Base-by-base conservation (phyloP, 2,888 invertebrate species). In the Hypercompe scribonia region DNA sequence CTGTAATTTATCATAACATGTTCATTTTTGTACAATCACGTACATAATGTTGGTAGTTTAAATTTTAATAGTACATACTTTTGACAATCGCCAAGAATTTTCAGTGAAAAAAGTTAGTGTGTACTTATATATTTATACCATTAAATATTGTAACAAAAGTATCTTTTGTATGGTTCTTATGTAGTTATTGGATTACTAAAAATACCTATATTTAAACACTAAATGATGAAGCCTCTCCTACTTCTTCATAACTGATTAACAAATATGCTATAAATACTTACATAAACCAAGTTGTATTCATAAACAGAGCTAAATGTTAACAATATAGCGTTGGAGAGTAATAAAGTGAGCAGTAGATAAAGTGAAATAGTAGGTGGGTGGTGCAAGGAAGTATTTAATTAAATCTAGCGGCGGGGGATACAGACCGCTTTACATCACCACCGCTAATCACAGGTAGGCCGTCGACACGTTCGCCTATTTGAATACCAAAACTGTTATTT, bases 341-440 rank as follows among this genome's bases (percentile, higher is more conserved):
- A 91, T 93, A 92, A 91, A 90, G 88, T 86, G 86, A 87, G 79
- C 79, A 81, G 90, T 90, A 88, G 88, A 90, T 90, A 90, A 91
- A 90, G 91, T 91, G 90, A 92, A 92, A 92, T 92, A 92, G 89
- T 92, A 88, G 90, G 89, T 91, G 87, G 92, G 90, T 86, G 91
- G 91, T 90, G 89, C 88, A 90, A 90, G 90, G 91, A 91, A 91
- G 93, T 94, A 93, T 95, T 94, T 95, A 95, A 95, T 95, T 95
- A 95, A 95, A 95, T 93, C 91, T 91, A 91, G 90, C 91, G 90
- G 89, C 87, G 88, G 88, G 88, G 88, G 90, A 83, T 89, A 86
- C 87, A 88, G 85, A 85, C 87, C 88, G 91, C 91, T 92, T 88
- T 92, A 92, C 91, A 91, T 91, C 92, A 92, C 90, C 89, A 89